Base-by-base conservation (phyloP, 2,797 vertebrate species). In the Coracias cyanogaster region DNA sequence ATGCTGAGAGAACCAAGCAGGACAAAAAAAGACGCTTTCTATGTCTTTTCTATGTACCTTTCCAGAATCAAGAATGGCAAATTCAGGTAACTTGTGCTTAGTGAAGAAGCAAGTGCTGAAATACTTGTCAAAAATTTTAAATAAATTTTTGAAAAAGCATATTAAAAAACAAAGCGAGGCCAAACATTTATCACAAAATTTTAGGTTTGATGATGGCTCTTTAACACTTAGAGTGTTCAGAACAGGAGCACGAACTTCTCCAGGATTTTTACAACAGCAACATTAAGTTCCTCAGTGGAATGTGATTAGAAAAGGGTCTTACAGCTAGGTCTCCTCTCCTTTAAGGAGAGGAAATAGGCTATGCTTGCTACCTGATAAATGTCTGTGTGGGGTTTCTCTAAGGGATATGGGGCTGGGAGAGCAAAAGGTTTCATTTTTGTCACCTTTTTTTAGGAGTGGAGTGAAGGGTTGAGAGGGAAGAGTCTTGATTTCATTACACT, bases 391-490 rank as follows among this genome's bases (percentile, higher is more conserved):
- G 1, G 1, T 58, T 81, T 58, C 80, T 46, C 9, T 6, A 20
- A 12, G 19, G 10, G 2, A 3, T 31, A 10, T 10, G 7, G 1
- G 1, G 2, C 4, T 39, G 20, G 10, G 31, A 60, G 35, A 82
- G 4, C 6, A 10, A 3, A 60, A 41, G 11, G 6, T 16, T 74
- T 86, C 4, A 2, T 74, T 74, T 81, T 93, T 10, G n/a, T 35
- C 45, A 60, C 12, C 0, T 0, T 43, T 49, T 74, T 58, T 57
- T 39, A 39, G 48, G 37, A 66, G n/a, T 29, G 21, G 10, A 84
- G 13, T 49, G 26, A 17, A 49, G 7, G 4, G 4, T 24, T 69
- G 41, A 57, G 58, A 55, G 12, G 18, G 26, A 71, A 46, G 57
- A 37, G 14, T 71, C 49, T 67, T 85, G 9, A 76, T 65, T 94